Evolutionary conservation across 2,797 vertebrate species (phyloP).

Genomic region (Odontamblyopus rebecca): DNA sequence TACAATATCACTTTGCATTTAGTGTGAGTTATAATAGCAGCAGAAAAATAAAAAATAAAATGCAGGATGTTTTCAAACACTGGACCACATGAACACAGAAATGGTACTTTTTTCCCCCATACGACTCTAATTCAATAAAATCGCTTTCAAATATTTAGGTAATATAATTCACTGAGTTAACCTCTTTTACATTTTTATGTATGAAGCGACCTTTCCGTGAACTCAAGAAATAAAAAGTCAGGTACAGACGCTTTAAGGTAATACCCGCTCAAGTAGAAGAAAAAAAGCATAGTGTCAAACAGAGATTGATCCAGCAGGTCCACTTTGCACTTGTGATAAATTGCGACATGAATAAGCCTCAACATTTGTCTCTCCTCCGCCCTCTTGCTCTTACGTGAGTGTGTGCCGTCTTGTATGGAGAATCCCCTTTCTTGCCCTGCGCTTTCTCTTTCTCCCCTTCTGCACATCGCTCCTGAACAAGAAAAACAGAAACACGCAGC

Average conservation of each 20-base stretch:
- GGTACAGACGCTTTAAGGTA: not conserved
- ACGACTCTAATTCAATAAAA: not conserved
- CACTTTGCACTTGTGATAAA: not conserved
- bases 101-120: too few species aligned
- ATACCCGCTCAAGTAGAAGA: not conserved
- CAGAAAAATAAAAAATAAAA: too few species aligned
- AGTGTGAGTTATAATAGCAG: too few species aligned
- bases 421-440: constrained; percentile 37
- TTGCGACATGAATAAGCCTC: not conserved
- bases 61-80: too few species aligned
- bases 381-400: constrained; percentile 25
- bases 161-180: not conserved
- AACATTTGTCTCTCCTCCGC: constrained; percentile 17
- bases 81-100: too few species aligned
- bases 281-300: not conserved
- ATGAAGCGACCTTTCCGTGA: not conserved
- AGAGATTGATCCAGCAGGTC: not conserved
- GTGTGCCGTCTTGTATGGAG: constrained; percentile 32
- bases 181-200: not conserved
- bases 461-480: constrained; percentile 41
- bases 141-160: not conserved
- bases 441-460: constrained; percentile 21
- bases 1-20: too few species aligned
- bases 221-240: not conserved
- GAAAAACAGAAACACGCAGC: constrained; percentile 54